Evolutionary conservation across 2,888 invertebrate genomes (phyloP).

Genomic region (Hoplodrina ambigua): DNA sequence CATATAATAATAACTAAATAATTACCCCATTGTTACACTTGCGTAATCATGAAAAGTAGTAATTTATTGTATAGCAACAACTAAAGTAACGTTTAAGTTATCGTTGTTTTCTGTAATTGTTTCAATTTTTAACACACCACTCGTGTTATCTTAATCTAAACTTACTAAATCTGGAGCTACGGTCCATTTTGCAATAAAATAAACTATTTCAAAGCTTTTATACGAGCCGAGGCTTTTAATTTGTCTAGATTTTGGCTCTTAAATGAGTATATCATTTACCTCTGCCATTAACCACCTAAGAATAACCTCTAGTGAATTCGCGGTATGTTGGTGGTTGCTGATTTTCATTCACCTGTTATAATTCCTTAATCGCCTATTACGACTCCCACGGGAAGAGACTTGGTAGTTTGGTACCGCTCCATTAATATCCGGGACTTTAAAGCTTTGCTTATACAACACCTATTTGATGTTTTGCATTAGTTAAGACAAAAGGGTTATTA

Average conservation of each 20-base stretch:
- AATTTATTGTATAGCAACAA: constrained; percentile 51
- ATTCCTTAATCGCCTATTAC: constrained; percentile 43
- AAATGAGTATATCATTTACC: background rate
- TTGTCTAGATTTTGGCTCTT: constrained; percentile 6
- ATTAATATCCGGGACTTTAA: constrained; percentile 25
- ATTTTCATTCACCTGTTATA: constrained; percentile 38
- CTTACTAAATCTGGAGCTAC: background rate
- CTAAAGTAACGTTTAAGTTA: constrained; percentile 21
- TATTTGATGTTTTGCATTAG: constrained; percentile 16
- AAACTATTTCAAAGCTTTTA: background rate
- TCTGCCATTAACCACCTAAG: constrained; percentile 9
- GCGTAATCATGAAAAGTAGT: constrained; percentile 48
- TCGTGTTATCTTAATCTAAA: constrained; percentile 18
- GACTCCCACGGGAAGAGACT: constrained; percentile 46
- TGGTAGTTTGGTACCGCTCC: constrained; percentile 14
- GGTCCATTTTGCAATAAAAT: constrained; percentile 17
- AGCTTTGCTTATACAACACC: constrained; percentile 10
- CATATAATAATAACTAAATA: constrained; percentile 60
- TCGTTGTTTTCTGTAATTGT: constrained; percentile 39
- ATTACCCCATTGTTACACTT: constrained; percentile 62
- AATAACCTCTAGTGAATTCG: constrained; percentile 24
- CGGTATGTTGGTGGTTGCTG: constrained; percentile 32
- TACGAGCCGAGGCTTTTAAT: background rate
- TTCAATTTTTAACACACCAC: constrained; percentile 15
- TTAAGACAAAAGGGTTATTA: constrained; percentile 10